These are phyloP conservation scores for Phrynocephalus guinanensis DNA, from an alignment of 2,797 vertebrate genomes.

Conservation along the genomic window DNA sequence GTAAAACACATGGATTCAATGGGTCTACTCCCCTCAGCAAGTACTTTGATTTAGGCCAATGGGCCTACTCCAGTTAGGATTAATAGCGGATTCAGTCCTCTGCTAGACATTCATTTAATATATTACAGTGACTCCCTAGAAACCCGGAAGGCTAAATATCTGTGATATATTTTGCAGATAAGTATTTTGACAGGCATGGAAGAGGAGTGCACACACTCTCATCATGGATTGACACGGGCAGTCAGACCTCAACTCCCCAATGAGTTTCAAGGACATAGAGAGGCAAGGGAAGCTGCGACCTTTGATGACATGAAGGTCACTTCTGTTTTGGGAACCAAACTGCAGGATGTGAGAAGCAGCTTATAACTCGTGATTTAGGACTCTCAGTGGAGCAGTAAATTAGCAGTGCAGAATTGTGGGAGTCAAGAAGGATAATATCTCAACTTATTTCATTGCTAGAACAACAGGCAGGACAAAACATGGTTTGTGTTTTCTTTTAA, in stretches of 20 bases:
- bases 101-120: background rate
- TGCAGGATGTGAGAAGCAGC: conserved; percentile 29
- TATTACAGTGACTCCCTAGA: background rate
- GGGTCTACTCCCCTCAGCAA: too few species aligned
- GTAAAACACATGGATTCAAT: too few species aligned
- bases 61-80: too few species aligned
- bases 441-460: conserved; percentile 39
- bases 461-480: background rate
- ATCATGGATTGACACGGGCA: conserved; percentile 33
- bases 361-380: conserved; percentile 49
- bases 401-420: conserved; percentile 47
- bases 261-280: conserved; percentile 40
- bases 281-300: conserved; percentile 44
- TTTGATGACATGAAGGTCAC: conserved; percentile 56
- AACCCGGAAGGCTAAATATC: conserved; percentile 10
- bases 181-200: conserved; percentile 57
- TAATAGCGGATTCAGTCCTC: too few species aligned
- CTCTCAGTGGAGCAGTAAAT: conserved; percentile 54
- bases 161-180: conserved; percentile 49
- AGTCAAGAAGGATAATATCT: conserved; percentile 38
- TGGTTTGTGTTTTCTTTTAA: too few species aligned
- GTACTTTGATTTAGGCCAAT: too few species aligned
- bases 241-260: conserved; percentile 50
- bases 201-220: conserved; percentile 1
- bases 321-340: conserved; percentile 56